phyloP scores from a whole-genome alignment of 2,888 invertebrate species.

The Sinohyriopsis cumingii region DNA sequence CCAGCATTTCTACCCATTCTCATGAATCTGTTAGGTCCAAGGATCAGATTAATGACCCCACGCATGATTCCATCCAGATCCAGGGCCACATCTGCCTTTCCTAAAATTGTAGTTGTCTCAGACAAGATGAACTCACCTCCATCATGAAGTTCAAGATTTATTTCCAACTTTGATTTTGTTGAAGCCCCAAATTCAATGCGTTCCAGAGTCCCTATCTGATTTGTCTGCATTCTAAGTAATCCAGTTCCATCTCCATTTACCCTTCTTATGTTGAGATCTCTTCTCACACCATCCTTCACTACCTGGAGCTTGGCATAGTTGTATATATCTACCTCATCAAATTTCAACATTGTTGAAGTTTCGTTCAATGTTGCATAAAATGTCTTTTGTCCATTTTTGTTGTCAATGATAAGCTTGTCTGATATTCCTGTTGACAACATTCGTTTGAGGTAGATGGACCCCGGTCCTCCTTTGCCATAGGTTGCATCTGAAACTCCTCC shows the following conservation, averaged over 20 bases:
- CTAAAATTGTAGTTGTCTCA: constrained; percentile 52
- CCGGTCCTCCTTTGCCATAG: constrained; percentile 53
- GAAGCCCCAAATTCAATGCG: constrained; percentile 11
- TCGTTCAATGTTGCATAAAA: constrained; percentile 53
- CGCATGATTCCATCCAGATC: constrained; percentile 52
- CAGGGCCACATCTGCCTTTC: constrained; percentile 47
- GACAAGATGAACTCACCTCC: constrained; percentile 61
- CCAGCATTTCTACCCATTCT: constrained; percentile 51
- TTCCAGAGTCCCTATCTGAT: constrained; percentile 54
- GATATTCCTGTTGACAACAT: constrained; percentile 22
- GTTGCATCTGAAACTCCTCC: constrained; percentile 44
- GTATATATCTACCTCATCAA: constrained; percentile 47
- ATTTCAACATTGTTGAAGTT: constrained; percentile 26
- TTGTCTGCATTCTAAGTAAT: constrained; percentile 45
- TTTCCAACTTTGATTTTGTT: constrained; percentile 49
- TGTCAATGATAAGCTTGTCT: constrained; percentile 52
- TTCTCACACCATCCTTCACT: constrained; percentile 32
- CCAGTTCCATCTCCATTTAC: constrained; percentile 59
- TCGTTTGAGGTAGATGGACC: constrained; percentile 40
- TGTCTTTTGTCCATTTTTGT: constrained; percentile 48
- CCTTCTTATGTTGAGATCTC: constrained; percentile 46
- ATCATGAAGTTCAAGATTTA: constrained; percentile 56
- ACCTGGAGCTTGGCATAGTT: constrained; percentile 56
- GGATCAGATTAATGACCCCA: constrained; percentile 48
- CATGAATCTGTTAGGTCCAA: constrained; percentile 46